phyloP scores from a whole-genome alignment of 2,888 invertebrate genomes.

The Cactoblastis cactorum region DNA sequence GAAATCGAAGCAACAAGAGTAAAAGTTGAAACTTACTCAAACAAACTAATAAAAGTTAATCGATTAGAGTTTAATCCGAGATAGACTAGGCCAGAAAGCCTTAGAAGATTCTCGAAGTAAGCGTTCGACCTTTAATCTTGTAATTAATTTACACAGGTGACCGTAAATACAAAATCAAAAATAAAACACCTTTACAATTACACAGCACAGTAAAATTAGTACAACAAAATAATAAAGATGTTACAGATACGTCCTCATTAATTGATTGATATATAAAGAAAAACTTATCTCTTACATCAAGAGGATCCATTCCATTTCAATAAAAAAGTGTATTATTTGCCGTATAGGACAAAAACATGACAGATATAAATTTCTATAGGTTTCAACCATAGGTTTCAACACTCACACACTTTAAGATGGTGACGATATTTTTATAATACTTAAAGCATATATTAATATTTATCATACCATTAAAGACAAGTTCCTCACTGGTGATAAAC shows the following conservation, averaged over 20 bases:
- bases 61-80: conserved; percentile 16
- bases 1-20: conserved; percentile 13
- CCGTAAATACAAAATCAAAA: conserved; percentile 16
- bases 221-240: too few relatives aligned
- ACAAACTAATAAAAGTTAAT: conserved; percentile 16
- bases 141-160: background rate
- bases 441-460: background rate
- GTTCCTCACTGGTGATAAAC: background rate
- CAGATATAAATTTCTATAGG: too few relatives aligned
- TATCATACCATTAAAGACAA: background rate
- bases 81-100: conserved; percentile 33
- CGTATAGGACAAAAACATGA: too few relatives aligned
- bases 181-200: too few relatives aligned
- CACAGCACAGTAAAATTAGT: background rate
- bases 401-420: too few relatives aligned
- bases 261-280: too few relatives aligned
- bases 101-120: conserved; percentile 22
- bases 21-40: conserved; percentile 22
- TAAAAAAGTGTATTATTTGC: too few relatives aligned
- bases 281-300: too few relatives aligned
- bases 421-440: too few relatives aligned
- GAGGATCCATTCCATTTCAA: too few relatives aligned
- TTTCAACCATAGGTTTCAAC: too few relatives aligned
- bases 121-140: conserved; percentile 15
- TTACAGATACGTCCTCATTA: too few relatives aligned